A percentile compares a stretch with the other conserved stretches of the same genome.
Conservation (phyloP, 1,140 invertebrate species). For the Alviniconcha marisindica region DNA sequence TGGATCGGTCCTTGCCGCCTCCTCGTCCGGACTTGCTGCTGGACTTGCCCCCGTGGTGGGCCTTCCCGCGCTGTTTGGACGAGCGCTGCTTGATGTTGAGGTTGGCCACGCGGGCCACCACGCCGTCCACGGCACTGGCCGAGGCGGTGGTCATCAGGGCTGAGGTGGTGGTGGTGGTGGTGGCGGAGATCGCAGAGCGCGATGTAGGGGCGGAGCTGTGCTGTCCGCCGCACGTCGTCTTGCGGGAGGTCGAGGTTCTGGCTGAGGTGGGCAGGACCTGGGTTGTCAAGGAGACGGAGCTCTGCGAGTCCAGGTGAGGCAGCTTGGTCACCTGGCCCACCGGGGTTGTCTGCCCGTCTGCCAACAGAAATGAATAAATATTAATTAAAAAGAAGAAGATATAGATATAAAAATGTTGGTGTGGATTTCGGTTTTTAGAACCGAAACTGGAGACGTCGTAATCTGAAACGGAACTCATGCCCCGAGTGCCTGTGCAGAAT, state of each 20-base stretch:
- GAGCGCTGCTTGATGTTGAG: slow-evolving; percentile 19
- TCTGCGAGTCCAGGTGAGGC: background rate
- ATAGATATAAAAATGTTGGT: no score
- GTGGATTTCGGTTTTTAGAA: no score
- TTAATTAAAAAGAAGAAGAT: no score
- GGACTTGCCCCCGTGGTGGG: background rate
- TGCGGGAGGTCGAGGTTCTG: background rate
- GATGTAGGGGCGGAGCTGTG: background rate
- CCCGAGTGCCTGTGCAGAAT: no score
- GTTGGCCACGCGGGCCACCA: slow-evolving; percentile 12
- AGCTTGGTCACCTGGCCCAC: slow-evolving; percentile 22
- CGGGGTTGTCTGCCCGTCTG: slow-evolving; percentile 14
- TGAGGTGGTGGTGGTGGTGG: background rate
- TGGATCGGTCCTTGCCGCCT: background rate
- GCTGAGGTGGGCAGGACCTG: background rate
- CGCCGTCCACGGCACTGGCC: background rate
- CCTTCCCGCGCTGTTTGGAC: background rate
- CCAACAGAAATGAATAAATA: no score
- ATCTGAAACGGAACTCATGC: no score
- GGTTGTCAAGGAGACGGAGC: slow-evolving; percentile 11
- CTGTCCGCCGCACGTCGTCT: no score
- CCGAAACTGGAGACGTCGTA: no score
- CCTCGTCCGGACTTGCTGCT: slow-evolving; percentile 21
- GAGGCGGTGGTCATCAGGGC: background rate
- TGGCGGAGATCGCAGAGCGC: background rate